Base-by-base conservation (phyloP, 2,888 invertebrate species). In the Artemia sp. region DNA sequence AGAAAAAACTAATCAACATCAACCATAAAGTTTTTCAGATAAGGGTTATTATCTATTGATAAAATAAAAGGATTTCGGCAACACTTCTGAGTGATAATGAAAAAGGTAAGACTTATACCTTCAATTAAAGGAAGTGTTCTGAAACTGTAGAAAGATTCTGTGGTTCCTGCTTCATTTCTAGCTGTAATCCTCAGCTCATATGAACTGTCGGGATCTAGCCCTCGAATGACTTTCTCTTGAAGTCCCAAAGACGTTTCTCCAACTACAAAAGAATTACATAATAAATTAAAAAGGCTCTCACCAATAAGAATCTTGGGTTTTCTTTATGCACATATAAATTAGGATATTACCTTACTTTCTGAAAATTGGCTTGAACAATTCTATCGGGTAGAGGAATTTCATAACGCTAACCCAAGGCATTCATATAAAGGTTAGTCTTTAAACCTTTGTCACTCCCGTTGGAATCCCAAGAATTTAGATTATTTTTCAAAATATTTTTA, bases 211-310 rank as follows among this genome's bases (percentile, higher is more conserved):
- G 64, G 64, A 8, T 58, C 64, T 58, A 58, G 24, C 24, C 64
- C 64, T 58, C 64, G 14, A 58, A 58, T 58, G 24, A 19, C n/a
- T 24, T 58, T 58, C 64, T 58, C 64, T 58, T 58, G 9, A n/a
- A 24, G 14, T 24, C 8, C 24, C 11, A 58, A n/a, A 10, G 64
- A 58, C 8, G 24, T 58, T 24, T 19, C 14, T n/a, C 8, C 64
- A 58, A n/a, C 64, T 58, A 58, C 8, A 58, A 58, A 10, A 11
- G 10, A 58, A 53, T 53, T 53, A 14, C 14, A 6, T 8, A 58
- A n/a, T 58, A 14, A 1, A 14, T 38, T 38, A 38, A 4, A 38
- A 38, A 38, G 6, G 6, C 38, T 6, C 38, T 38, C 38, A 38
- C 6, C 1, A 38, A 38, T 14, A 58, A n/a, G 9, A 58, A 58